Base-by-base conservation (phyloP, 1,140 invertebrate species). In the Tachypleus tridentatus region DNA sequence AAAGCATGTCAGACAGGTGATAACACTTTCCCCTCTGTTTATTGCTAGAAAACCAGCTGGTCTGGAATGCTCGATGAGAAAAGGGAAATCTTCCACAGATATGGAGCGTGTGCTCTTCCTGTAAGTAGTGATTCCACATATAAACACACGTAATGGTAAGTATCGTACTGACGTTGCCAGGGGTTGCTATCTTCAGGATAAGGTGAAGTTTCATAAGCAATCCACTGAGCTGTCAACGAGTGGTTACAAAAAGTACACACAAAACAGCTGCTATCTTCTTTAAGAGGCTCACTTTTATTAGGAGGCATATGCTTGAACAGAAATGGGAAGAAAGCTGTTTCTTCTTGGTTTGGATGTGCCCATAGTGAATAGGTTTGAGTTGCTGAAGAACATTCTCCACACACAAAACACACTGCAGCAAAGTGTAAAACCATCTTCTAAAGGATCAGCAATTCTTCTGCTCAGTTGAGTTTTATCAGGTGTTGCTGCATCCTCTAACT, bases 191-290 rank as follows among this genome's bases (percentile, higher is more conserved):
- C 68, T 47, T 75, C 70, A 7, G 71, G 67, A 53, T 70, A 68
- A 58, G 69, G 69, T 3, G 73, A 77, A 48, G 72, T 71, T 71
- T 83, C 86, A 83, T 85, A 81, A n/a, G 77, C 76, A 72, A 86
- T 82, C 92, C 92, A 97, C 76, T 96, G 93, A 69, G 85, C 87
- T 62, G 95, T 81, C 68, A 96, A 78, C 69, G 87, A 90, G 77
- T 95, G 91, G 79, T 93, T 95, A 80, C 93, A 97, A 79, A 94
- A 94, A 47, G 89, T 93, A 78, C 93, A 97, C 61, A 93, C 87
- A 70, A 93, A 80, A 10, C 90, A 90, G 8, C 87, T 89, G n/a
- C 91, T 89, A 75, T 93, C 89, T 65, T 93, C 89, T 7, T 69
- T 71, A 10, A 76, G 74, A 10, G 69, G 62, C 57, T 77, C 78